Conservation (phyloP, 2,797 vertebrate species). For the Botia almorhae region DNA sequence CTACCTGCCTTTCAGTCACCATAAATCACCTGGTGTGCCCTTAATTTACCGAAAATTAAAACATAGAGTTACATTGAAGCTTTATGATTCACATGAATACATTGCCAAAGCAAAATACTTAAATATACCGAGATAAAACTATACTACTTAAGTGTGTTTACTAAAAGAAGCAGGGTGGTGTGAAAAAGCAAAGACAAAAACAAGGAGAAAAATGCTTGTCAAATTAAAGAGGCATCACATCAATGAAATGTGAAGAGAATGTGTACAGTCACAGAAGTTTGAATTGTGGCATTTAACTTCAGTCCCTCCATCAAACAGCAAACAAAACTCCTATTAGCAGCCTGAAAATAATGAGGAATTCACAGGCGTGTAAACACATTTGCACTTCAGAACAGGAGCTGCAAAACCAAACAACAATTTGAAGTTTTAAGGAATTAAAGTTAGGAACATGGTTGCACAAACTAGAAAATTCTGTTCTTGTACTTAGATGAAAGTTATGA, state of each 20-base stretch:
- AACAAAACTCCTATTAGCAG: constrained; percentile 52
- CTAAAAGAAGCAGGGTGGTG: constrained; percentile 25
- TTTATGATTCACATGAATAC: neutral
- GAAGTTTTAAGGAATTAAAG: neutral
- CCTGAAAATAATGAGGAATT: constrained; percentile 46
- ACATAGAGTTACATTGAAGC: neutral
- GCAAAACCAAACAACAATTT: neutral
- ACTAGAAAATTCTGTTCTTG: neutral
- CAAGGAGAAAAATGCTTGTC: constrained; percentile 9
- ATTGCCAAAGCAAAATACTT: neutral
- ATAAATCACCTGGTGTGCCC: neutral
- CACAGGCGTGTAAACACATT: constrained; percentile 41
- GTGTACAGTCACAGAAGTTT: constrained; percentile 43
- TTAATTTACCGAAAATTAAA: neutral
- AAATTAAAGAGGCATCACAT: constrained; percentile 40
- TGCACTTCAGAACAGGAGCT: neutral
- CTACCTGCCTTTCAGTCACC: neutral
- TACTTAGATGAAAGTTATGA: neutral
- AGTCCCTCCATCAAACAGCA: constrained; percentile 40
- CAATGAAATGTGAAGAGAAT: neutral
- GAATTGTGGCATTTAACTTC: constrained; percentile 54
- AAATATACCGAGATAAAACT: constrained; percentile 7
- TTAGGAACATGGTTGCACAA: neutral
- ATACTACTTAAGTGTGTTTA: neutral
- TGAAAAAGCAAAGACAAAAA: constrained; percentile 23